These are phyloP conservation scores for Lordiphosa andalusiaca DNA, from an alignment of 2,888 invertebrate species.

Conservation along the genomic window DNA sequence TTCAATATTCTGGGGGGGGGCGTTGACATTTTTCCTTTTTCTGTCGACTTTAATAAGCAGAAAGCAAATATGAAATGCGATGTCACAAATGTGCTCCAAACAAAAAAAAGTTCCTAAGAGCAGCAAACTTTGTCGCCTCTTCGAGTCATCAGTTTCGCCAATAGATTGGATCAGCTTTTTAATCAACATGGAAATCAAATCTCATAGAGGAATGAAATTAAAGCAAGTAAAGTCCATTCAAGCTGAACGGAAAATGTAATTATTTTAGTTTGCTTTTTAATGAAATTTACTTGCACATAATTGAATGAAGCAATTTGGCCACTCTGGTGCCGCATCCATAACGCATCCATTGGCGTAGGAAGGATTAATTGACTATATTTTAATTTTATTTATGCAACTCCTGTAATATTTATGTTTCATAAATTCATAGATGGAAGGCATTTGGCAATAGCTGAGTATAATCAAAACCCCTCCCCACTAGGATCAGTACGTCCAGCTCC, in stretches of 20 bases:
- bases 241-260: conserved; percentile 23
- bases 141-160: conserved; percentile 34
- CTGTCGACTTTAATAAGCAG: conserved; percentile 39
- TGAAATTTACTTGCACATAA: conserved; percentile 27
- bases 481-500: too few relatives aligned
- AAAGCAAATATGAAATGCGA: conserved; percentile 34
- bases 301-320: conserved; percentile 39
- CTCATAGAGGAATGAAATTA: conserved; percentile 26
- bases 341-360: not conserved
- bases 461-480: too few relatives aligned
- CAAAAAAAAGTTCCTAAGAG: conserved; percentile 36
- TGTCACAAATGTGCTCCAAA: conserved; percentile 39
- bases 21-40: conserved; percentile 31
- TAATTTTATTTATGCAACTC: too few relatives aligned
- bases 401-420: too few relatives aligned
- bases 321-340: conserved; percentile 29
- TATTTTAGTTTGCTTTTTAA: conserved; percentile 14
- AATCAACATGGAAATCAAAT: conserved; percentile 4
- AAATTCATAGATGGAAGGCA: too few relatives aligned
- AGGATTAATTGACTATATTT: too few relatives aligned
- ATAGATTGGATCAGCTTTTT: conserved; percentile 29
- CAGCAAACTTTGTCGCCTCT: conserved; percentile 51
- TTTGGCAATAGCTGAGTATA: too few relatives aligned
- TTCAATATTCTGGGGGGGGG: conserved; percentile 44
- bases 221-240: conserved; percentile 22